These are phyloP conservation scores for Drosophila anomelani DNA, from an alignment of 2,888 invertebrate genomes.

Conservation along the genomic window DNA sequence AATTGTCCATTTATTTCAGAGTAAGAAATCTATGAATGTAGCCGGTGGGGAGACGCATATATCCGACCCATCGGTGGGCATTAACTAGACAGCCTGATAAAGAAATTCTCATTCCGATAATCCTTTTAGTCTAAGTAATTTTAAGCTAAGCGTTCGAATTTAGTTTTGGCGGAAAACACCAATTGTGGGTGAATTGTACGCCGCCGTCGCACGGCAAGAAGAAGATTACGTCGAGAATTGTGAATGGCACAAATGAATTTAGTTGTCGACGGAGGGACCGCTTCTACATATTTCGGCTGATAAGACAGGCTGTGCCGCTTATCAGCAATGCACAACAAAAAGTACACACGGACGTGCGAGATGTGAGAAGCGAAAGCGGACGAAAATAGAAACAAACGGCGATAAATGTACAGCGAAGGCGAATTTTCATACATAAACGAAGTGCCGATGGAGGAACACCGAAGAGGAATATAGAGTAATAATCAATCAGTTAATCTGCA, in stretches of 20 bases:
- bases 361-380: constrained; percentile 64
- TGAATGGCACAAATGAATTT: constrained; percentile 34
- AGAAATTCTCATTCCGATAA: background rate
- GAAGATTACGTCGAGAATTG: constrained; percentile 15
- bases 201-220: constrained; percentile 16
- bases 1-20: background rate
- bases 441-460: constrained; percentile 39
- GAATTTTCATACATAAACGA: constrained; percentile 48
- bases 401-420: constrained; percentile 61
- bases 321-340: constrained; percentile 77
- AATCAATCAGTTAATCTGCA: constrained; percentile 68
- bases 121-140: background rate
- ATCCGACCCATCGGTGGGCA: background rate
- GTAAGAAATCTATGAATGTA: background rate
- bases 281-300: constrained; percentile 56
- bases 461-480: constrained; percentile 33
- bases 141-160: background rate
- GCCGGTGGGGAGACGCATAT: background rate
- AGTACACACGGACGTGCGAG: constrained; percentile 39
- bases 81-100: background rate
- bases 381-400: constrained; percentile 68
- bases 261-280: constrained; percentile 34
- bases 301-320: constrained; percentile 68
- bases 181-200: constrained; percentile 13
- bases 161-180: constrained; percentile 5